Evolutionary conservation across 2,888 invertebrate species (phyloP).

Genomic region (Nasonovia ribisnigri): DNA sequence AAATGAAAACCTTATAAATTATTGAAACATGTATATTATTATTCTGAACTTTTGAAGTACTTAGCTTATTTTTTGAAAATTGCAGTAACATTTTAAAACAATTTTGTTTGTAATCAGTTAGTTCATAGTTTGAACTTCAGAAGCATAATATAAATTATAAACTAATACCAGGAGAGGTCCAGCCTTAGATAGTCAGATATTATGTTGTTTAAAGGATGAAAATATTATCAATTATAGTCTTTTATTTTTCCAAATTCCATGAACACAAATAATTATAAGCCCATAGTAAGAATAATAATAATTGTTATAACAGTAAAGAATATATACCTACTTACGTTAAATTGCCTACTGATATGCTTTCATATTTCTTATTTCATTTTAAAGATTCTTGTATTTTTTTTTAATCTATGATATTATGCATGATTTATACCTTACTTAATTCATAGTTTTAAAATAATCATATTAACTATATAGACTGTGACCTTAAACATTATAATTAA

Average conservation of each 20-base stretch:
- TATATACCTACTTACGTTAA: background rate
- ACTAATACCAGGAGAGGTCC: background rate
- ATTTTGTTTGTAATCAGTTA: background rate
- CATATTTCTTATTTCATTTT: background rate
- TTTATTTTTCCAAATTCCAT: background rate
- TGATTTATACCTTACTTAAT: background rate
- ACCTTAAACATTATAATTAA: background rate
- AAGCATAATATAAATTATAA: background rate
- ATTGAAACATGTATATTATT: background rate
- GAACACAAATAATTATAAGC: background rate
- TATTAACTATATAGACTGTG: accelerated
- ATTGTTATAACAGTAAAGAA: background rate
- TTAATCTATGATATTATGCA: background rate
- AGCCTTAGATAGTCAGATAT: background rate
- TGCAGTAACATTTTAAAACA: background rate
- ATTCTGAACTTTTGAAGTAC: background rate
- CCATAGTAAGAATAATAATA: background rate
- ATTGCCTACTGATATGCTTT: background rate
- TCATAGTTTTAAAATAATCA: background rate
- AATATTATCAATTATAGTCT: too few species aligned
- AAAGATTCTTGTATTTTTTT: background rate
- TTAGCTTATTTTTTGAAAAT: background rate
- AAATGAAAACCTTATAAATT: background rate
- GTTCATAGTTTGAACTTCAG: background rate
- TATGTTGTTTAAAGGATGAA: background rate